These are phyloP conservation scores for Tapirus terrestris DNA, from an alignment of 2,113 vertebrate species.

Conservation along the genomic window DNA sequence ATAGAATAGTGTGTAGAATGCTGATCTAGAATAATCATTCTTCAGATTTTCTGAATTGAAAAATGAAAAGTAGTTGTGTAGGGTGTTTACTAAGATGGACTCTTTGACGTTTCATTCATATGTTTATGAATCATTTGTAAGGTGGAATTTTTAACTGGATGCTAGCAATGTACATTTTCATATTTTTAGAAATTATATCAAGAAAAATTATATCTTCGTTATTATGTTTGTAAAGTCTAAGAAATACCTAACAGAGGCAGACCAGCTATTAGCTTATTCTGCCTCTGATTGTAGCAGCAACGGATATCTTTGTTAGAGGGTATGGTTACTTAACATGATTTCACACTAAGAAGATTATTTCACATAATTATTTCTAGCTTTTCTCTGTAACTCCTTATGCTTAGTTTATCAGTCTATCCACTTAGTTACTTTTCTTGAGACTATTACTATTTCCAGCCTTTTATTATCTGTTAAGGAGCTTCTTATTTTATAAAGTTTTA, in stretches of 20 bases:
- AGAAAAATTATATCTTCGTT: not conserved
- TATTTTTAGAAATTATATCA: not conserved
- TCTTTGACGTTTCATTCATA: conserved; percentile 18
- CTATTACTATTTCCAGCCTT: not conserved
- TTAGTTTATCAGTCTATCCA: not conserved
- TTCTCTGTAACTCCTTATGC: not conserved
- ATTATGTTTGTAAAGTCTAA: conserved; percentile 27
- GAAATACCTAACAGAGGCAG: not conserved
- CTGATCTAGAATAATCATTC: not conserved
- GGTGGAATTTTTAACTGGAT: not conserved
- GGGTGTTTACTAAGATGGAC: not conserved
- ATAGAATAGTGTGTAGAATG: not conserved
- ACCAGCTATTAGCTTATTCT: not conserved
- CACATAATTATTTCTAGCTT: not conserved
- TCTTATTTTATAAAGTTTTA: not conserved
- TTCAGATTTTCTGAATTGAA: conserved; percentile 41
- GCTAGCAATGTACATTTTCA: not conserved
- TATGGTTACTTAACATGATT: not conserved
- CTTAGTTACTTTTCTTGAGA: not conserved
- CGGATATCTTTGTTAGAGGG: not conserved
- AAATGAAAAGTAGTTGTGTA: conserved; percentile 28
- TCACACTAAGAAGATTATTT: conserved; percentile 25
- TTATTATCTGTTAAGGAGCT: conserved; percentile 1
- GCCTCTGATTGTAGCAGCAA: not conserved
- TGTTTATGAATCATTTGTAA: conserved; percentile 31